A percentile compares a stretch with the other conserved stretches of the same genome.
These are phyloP conservation scores for Atrina japonica DNA, from an alignment of 2,888 invertebrate genomes.

Conservation along the genomic window DNA sequence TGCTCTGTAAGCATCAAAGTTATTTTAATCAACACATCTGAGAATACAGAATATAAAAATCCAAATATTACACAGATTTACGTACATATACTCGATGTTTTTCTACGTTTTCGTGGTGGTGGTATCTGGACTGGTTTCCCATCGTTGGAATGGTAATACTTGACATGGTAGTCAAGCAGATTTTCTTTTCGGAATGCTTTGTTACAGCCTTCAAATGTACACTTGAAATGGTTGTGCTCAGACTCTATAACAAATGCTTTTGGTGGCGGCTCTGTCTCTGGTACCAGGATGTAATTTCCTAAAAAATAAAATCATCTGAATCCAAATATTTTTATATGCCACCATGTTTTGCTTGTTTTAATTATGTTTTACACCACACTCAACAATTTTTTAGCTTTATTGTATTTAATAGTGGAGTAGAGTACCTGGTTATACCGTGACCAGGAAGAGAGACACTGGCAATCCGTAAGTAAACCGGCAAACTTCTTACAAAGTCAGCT, in stretches of 20 bases:
- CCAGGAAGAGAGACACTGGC: too few relatives aligned
- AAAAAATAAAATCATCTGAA: neutral
- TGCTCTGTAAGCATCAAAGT: too few relatives aligned
- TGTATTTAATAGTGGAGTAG: too few relatives aligned
- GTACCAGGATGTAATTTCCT: slow-evolving; percentile 22
- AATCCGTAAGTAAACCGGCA: too few relatives aligned
- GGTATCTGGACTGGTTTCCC: slow-evolving; percentile 51
- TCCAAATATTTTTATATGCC: neutral
- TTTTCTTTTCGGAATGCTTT: slow-evolving; percentile 96
- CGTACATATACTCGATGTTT: slow-evolving; percentile 70
- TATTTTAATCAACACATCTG: neutral
- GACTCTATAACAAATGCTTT: slow-evolving; percentile 79
- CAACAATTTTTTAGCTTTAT: too few relatives aligned
- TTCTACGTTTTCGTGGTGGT: slow-evolving; percentile 61
- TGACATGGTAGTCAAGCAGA: slow-evolving; percentile 94
- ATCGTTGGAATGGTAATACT: slow-evolving; percentile 89
- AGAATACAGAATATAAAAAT: neutral
- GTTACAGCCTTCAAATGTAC: slow-evolving; percentile 85
- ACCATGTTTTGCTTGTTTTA: neutral
- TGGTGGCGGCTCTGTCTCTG: slow-evolving; percentile 54
- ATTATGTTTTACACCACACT: too few relatives aligned
- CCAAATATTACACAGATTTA: slow-evolving; percentile 4
- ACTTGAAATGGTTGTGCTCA: slow-evolving; percentile 80
- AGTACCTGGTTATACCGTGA: too few relatives aligned
- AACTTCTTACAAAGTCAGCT: too few relatives aligned